A percentile compares a stretch with the other conserved stretches of the same genome.
Evolutionary conservation across 2,113 vertebrate species (phyloP).

Genomic region (Chamaetylas fuelleborni): DNA sequence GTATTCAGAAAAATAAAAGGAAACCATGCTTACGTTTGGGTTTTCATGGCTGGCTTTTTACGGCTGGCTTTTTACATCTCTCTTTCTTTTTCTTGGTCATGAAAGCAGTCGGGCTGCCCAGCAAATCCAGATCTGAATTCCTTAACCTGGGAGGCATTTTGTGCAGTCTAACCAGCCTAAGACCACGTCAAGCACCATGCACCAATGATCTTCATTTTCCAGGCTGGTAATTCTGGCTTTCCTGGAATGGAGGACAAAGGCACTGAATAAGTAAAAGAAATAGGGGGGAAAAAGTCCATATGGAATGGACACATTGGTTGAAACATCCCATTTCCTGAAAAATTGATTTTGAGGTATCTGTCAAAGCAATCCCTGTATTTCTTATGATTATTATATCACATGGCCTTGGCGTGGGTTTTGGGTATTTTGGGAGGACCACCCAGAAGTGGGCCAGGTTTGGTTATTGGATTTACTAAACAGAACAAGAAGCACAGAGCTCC

Average conservation of each 20-base stretch:
- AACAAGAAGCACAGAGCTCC: conserved; percentile 33
- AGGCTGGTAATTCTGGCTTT: neutral
- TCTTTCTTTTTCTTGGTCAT: conserved; percentile 50
- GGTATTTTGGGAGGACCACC: conserved; percentile 38
- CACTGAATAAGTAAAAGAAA: neutral
- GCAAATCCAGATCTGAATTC: neutral
- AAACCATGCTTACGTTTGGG: conserved; percentile 8
- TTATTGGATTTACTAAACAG: conserved; percentile 65
- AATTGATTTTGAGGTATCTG: conserved; percentile 55
- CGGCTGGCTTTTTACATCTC: neutral
- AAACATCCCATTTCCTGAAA: conserved; percentile 58
- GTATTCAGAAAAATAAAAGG: conserved; percentile 41
- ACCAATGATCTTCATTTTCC: conserved; percentile 2
- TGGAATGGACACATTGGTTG: neutral
- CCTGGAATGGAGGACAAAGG: neutral
- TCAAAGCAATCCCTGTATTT: conserved; percentile 38
- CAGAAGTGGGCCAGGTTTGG: conserved; percentile 56
- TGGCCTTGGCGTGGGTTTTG: conserved; percentile 17
- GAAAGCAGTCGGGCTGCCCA: conserved; percentile 8
- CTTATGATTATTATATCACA: conserved; percentile 45
- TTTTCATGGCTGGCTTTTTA: neutral
- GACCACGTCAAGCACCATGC: neutral
- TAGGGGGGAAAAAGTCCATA: rapidly evolving
- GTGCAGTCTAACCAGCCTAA: neutral
- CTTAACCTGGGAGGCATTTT: conserved; percentile 35